Conservation (phyloP, 2,797 vertebrate species). For the Coregonus ussuriensis region DNA sequence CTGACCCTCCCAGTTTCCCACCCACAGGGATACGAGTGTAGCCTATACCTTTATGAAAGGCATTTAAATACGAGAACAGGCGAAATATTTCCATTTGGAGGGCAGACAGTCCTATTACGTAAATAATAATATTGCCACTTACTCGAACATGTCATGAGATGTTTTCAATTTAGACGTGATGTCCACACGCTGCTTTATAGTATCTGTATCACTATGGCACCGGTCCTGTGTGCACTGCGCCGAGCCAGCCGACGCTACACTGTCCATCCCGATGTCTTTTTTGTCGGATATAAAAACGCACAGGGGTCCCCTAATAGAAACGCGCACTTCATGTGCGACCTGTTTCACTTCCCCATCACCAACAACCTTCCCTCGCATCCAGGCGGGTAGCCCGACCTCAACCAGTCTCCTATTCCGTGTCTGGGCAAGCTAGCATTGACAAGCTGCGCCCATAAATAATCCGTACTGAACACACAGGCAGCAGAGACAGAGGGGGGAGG, state of each 20-base stretch:
- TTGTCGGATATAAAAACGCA: constrained; percentile 16
- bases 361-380: constrained; percentile 35
- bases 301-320: constrained; percentile 1
- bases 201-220: constrained; percentile 39
- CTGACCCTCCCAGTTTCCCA: neutral
- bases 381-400: constrained; percentile 44
- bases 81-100: neutral
- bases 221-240: constrained; percentile 34
- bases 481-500: constrained; percentile 11
- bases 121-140: constrained; percentile 56
- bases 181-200: constrained; percentile 25
- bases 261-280: constrained; percentile 39
- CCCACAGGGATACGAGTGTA: neutral
- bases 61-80: neutral
- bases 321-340: constrained; percentile 9
- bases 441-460: constrained; percentile 64
- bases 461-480: constrained; percentile 40
- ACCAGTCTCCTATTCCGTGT: constrained; percentile 32
- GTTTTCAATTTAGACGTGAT: constrained; percentile 46
- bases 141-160: constrained; percentile 81
- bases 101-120: neutral
- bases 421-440: constrained; percentile 52
- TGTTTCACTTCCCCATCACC: constrained; percentile 45
- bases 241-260: constrained; percentile 41
- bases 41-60: neutral